phyloP scores from a whole-genome alignment of 2,113 vertebrate genomes.

The Columbina picui region DNA sequence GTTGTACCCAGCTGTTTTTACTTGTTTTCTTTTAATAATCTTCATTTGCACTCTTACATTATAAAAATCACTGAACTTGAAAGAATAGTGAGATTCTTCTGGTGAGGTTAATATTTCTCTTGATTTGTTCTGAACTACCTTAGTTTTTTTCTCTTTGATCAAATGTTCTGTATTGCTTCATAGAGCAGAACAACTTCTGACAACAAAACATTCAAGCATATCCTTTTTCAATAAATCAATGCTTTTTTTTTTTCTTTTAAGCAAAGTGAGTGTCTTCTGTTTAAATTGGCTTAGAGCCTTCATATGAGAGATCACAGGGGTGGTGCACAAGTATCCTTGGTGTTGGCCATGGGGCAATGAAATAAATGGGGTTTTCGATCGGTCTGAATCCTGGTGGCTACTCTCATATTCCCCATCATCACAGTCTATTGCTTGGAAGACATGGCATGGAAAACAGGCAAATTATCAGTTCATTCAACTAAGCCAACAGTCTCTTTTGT shows the following conservation, averaged over 20 bases:
- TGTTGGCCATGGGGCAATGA: neutral
- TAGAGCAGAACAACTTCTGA: neutral
- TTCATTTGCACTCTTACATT: constrained; percentile 32
- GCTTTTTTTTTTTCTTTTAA: neutral
- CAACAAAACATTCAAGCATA: neutral
- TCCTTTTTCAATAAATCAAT: neutral
- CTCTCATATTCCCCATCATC: rapidly evolving
- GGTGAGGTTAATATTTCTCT: neutral
- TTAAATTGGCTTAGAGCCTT: neutral
- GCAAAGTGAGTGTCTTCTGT: neutral
- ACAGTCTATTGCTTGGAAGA: neutral
- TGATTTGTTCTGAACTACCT: neutral
- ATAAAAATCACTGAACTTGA: constrained; percentile 40
- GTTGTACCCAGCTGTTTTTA: constrained; percentile 26
- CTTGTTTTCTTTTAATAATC: constrained; percentile 16
- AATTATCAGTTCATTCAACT: neutral
- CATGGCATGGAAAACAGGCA: neutral
- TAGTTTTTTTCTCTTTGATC: neutral
- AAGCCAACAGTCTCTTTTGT: neutral
- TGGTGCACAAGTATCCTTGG: neutral
- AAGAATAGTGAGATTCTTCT: neutral
- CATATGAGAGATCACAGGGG: neutral
- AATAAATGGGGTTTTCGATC: neutral
- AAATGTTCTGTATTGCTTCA: neutral
- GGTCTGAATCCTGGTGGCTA: neutral